phyloP scores from a whole-genome alignment of 2,797 vertebrate species.

The Platalea minor region DNA sequence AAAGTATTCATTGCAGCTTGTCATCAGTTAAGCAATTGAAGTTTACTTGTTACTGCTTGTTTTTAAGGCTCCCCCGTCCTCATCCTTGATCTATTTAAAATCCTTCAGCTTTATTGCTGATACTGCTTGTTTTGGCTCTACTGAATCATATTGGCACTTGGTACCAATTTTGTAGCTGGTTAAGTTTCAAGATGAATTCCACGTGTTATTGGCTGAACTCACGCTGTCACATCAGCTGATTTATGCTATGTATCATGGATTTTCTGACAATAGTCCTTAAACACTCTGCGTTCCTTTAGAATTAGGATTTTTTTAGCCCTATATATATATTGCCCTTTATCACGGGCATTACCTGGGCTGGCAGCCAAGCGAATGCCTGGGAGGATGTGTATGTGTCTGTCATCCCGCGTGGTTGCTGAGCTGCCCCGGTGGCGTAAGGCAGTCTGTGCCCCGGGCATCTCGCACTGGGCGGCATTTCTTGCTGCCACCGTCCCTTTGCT shows the following conservation, averaged over 20 bases:
- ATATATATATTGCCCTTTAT: neutral
- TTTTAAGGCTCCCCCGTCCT: neutral
- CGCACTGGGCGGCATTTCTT: neutral
- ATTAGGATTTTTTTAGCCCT: neutral
- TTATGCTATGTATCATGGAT: neutral
- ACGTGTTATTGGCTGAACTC: neutral
- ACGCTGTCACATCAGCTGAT: neutral
- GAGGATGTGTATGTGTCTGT: neutral
- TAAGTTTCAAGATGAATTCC: constrained; percentile 29
- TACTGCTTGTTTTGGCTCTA: neutral
- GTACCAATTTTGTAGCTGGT: neutral
- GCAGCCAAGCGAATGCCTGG: neutral
- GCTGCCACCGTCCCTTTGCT: neutral
- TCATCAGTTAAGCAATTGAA: constrained; percentile 16
- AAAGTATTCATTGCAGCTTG: neutral
- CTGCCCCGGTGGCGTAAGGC: neutral
- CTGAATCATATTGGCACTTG: neutral
- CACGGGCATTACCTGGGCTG: neutral
- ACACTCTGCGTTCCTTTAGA: neutral
- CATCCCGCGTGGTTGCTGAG: neutral
- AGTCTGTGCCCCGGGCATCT: neutral
- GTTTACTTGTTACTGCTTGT: constrained; percentile 26
- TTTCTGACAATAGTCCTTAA: neutral
- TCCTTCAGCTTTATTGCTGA: neutral
- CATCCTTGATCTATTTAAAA: constrained; percentile 13